Conservation (phyloP, 2,888 invertebrate genomes). For the Drosophila longiperda region DNA sequence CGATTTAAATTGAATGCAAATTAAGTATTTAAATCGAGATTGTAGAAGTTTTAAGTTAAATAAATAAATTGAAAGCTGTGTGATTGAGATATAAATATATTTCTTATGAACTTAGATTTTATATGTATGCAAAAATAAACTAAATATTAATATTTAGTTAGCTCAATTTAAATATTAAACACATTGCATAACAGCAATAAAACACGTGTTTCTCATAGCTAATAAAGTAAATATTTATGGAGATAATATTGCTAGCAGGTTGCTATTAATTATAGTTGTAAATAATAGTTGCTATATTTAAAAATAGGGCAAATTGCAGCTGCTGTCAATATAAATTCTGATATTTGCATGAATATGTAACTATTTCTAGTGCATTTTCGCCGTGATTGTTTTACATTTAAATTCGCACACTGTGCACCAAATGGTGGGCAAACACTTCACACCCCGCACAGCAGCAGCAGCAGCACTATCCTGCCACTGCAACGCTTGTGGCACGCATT, state of each 20-base stretch:
- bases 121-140: background rate
- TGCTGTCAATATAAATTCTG: background rate
- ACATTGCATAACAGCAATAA: background rate
- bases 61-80: background rate
- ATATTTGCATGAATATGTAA: background rate
- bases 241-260: background rate
- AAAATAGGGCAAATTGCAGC: background rate
- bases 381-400: background rate
- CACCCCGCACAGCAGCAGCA: background rate
- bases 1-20: background rate
- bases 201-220: background rate
- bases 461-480: background rate
- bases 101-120: background rate
- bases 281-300: background rate
- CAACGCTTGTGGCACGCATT: conserved; percentile 36
- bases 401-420: background rate
- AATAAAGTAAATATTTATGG: background rate
- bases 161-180: background rate
- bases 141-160: background rate
- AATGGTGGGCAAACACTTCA: conserved; percentile 27
- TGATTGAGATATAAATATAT: background rate
- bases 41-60: background rate
- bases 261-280: background rate
- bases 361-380: background rate
- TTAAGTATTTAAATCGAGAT: background rate